These are phyloP conservation scores for Eugnorisma glareosa DNA, from an alignment of 2,888 invertebrate species.

Conservation along the genomic window DNA sequence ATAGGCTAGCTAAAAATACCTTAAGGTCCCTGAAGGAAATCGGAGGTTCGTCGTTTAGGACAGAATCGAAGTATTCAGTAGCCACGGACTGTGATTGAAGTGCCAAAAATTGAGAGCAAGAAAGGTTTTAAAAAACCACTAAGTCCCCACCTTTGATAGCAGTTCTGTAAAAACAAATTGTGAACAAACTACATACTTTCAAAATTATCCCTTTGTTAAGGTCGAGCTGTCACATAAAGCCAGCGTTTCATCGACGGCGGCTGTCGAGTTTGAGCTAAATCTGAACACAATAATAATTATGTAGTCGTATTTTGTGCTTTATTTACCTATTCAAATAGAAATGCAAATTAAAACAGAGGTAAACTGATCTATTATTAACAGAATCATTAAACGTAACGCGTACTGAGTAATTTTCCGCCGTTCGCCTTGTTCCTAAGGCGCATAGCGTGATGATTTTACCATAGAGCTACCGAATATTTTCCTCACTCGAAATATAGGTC, in stretches of 20 bases:
- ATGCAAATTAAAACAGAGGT: conserved; percentile 1
- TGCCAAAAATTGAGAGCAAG: not conserved
- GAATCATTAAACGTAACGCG: conserved; percentile 9
- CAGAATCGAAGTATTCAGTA: not conserved
- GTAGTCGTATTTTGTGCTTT: not conserved
- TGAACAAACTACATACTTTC: not conserved
- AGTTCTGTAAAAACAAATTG: not conserved
- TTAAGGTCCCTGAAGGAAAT: not conserved
- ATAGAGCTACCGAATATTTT: not conserved
- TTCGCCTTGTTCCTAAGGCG: conserved; percentile 19
- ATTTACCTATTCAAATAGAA: conserved; percentile 9
- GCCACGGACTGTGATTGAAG: not conserved
- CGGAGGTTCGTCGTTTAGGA: not conserved
- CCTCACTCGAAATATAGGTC: conserved; percentile 40
- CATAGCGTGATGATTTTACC: conserved; percentile 34
- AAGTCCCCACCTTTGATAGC: not conserved
- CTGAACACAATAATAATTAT: not conserved
- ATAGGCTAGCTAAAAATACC: not conserved
- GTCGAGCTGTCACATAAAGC: not conserved
- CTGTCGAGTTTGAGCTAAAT: not conserved
- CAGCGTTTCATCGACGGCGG: not conserved
- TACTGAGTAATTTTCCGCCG: conserved; percentile 21
- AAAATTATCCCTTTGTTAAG: not conserved
- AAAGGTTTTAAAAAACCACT: not conserved
- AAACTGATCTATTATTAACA: not conserved